These are phyloP conservation scores for Synergus laeviventris DNA, from an alignment of 2,888 invertebrate genomes.

Conservation along the genomic window DNA sequence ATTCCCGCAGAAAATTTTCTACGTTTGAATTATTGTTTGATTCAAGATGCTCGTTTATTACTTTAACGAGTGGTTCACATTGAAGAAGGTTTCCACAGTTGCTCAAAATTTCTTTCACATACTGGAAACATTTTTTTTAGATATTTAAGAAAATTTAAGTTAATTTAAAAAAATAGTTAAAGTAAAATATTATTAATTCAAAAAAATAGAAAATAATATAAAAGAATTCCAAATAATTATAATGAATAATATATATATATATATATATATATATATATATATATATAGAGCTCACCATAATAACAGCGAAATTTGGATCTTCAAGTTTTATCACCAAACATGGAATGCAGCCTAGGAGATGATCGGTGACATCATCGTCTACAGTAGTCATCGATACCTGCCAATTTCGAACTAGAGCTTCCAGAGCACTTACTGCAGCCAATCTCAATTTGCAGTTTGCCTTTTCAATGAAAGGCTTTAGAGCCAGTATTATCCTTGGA, in stretches of 20 bases:
- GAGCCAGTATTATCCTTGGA: constrained; percentile 66
- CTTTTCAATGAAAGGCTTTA: constrained; percentile 72
- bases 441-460: constrained; percentile 69
- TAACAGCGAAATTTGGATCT: constrained; percentile 55
- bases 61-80: constrained; percentile 58
- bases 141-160: not conserved
- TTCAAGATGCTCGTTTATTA: constrained; percentile 60
- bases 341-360: constrained; percentile 69
- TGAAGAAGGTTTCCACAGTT: constrained; percentile 62
- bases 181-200: no score
- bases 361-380: constrained; percentile 67
- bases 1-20: constrained; percentile 61
- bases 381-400: constrained; percentile 55
- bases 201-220: no score
- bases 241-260: no score
- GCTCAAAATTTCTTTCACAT: constrained; percentile 63
- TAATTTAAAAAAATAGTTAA: no score
- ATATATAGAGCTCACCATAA: constrained; percentile 10
- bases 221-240: no score
- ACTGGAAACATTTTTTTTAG: constrained; percentile 53
- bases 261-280: no score
- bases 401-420: constrained; percentile 64
- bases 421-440: constrained; percentile 66
- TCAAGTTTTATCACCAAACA: constrained; percentile 68
- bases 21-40: constrained; percentile 56